Percentiles rank a stretch among this genome's conserved stretches.
phyloP scores from a whole-genome alignment of 2,888 invertebrate species.

The Caenorhabditis sp. region DNA sequence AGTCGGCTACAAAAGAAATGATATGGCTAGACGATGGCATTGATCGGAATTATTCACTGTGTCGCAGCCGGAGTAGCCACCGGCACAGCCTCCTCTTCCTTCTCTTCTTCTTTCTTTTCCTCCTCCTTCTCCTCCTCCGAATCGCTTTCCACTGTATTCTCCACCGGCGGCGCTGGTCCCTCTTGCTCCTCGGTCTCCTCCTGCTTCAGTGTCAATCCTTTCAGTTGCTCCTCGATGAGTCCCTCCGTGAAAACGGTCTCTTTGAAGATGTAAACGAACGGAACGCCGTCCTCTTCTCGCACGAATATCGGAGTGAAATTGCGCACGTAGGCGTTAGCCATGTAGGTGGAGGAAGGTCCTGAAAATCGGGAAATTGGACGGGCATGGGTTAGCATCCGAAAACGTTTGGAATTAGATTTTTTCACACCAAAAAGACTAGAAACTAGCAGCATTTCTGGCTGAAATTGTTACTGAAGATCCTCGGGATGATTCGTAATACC shows the following conservation, averaged over 20 bases:
- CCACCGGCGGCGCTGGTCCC: too few species aligned
- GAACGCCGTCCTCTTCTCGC: constrained; percentile 32
- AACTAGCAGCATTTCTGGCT: too few species aligned
- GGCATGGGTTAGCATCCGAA: not conserved
- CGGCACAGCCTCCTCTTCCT: not conserved
- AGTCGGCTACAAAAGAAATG: too few species aligned
- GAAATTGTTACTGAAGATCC: too few species aligned
- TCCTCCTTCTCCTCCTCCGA: not conserved
- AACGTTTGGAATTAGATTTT: not conserved
- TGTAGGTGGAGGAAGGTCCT: constrained; percentile 43
- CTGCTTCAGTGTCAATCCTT: constrained; percentile 1
- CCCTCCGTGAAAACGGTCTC: constrained; percentile 37
- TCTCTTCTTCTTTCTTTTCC: not conserved
- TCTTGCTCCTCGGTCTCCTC: not conserved
- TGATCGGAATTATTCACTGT: too few species aligned
- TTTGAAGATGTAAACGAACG: constrained; percentile 33
- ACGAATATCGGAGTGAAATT: constrained; percentile 38
- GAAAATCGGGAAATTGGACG: not conserved
- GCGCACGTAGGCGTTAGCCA: constrained; percentile 28
- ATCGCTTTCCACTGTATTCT: not conserved
- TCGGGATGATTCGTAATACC: too few species aligned
- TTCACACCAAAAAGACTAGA: too few species aligned
- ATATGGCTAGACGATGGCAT: constrained; percentile 28
- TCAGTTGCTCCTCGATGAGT: constrained; percentile 10
- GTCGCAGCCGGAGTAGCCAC: too few species aligned